These are phyloP conservation scores for Oreochromis aureus DNA, from an alignment of 2,113 vertebrate species.

Conservation along the genomic window DNA sequence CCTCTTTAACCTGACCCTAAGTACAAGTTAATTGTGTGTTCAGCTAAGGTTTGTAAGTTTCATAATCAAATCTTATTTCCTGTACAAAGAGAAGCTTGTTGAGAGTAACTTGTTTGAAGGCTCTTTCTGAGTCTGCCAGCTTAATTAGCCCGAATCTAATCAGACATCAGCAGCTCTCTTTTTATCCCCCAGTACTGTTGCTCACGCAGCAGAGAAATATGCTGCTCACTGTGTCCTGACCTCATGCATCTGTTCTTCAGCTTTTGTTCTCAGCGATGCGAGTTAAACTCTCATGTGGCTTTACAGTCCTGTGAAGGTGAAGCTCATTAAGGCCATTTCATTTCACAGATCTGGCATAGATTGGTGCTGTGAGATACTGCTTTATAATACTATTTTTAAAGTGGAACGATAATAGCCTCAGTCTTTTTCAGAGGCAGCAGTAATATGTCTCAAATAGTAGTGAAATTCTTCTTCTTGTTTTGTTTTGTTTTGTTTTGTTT, in stretches of 20 bases:
- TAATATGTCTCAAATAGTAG: background rate
- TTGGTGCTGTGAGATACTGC: background rate
- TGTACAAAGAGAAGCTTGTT: slow-evolving; percentile 3
- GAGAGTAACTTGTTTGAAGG: slow-evolving; percentile 32
- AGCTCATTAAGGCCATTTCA: slow-evolving; percentile 39
- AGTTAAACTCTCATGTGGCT: slow-evolving; percentile 31
- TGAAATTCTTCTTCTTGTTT: background rate
- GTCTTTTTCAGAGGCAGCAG: background rate
- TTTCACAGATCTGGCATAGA: slow-evolving; percentile 7
- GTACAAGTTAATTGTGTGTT: background rate
- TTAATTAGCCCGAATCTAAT: slow-evolving; percentile 60
- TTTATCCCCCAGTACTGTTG: slow-evolving; percentile 29
- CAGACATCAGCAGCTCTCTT: slow-evolving; percentile 44
- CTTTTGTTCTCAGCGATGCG: slow-evolving; percentile 43
- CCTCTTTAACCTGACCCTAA: background rate
- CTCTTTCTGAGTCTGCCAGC: slow-evolving; percentile 13
- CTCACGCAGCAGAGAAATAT: slow-evolving; percentile 61
- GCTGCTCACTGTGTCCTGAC: slow-evolving; percentile 50
- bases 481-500: background rate
- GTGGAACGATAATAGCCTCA: background rate
- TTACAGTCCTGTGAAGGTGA: slow-evolving; percentile 17
- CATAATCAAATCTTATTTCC: slow-evolving; percentile 7
- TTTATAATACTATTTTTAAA: background rate
- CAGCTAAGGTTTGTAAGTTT: background rate
- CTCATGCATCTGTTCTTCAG: slow-evolving; percentile 47